Conservation (phyloP, 2,888 invertebrate species). For the Steinernema carpocapsae region DNA sequence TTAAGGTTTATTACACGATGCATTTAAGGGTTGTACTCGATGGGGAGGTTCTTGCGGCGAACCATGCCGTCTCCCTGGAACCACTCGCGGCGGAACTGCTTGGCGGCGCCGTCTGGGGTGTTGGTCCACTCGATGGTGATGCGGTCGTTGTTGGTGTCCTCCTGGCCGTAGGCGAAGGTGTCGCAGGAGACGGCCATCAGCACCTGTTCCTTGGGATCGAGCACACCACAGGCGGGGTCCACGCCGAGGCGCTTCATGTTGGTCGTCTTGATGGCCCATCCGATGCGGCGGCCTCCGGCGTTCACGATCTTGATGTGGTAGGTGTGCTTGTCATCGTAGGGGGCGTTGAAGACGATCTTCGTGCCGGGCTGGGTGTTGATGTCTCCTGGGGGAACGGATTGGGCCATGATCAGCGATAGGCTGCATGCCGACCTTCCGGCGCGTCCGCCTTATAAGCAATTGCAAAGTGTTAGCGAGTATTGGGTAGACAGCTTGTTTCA, state of each 20-base stretch:
- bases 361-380: slow-evolving; percentile 54
- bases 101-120: slow-evolving; percentile 52
- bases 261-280: slow-evolving; percentile 64
- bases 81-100: slow-evolving; percentile 57
- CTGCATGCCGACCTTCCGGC: no score
- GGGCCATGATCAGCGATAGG: slow-evolving; percentile 44
- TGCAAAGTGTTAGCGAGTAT: no score
- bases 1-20: not conserved
- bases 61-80: slow-evolving; percentile 60
- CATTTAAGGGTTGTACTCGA: slow-evolving; percentile 58
- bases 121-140: slow-evolving; percentile 53
- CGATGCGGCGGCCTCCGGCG: slow-evolving; percentile 56
- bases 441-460: no score
- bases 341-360: slow-evolving; percentile 62
- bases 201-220: slow-evolving; percentile 61
- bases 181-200: slow-evolving; percentile 62
- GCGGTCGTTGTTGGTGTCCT: slow-evolving; percentile 57
- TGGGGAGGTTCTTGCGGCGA: slow-evolving; percentile 59
- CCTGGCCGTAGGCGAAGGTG: slow-evolving; percentile 55
- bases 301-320: slow-evolving; percentile 57
- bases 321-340: slow-evolving; percentile 63
- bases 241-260: slow-evolving; percentile 61
- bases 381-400: slow-evolving; percentile 57
- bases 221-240: slow-evolving; percentile 61
- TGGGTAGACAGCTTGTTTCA: no score